These are phyloP conservation scores for Ranitomeya variabilis DNA, from an alignment of 2,113 vertebrate genomes.

Conservation along the genomic window DNA sequence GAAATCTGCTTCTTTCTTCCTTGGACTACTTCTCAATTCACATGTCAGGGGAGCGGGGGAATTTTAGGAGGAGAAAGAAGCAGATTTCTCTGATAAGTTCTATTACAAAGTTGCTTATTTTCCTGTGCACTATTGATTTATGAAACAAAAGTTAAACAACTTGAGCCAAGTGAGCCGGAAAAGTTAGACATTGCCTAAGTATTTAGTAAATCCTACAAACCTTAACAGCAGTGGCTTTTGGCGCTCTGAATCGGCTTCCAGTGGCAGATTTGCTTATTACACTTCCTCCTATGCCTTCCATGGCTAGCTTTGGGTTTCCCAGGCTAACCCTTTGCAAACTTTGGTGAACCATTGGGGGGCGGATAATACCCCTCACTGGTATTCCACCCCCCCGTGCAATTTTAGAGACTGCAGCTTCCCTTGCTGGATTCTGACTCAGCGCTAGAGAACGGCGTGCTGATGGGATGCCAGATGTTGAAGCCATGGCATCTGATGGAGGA, in stretches of 20 bases:
- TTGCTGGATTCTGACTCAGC: neutral
- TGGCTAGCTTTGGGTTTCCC: neutral
- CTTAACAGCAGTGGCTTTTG: constrained; percentile 2
- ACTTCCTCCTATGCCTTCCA: neutral
- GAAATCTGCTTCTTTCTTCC: too few relatives aligned
- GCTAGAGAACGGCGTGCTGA: neutral
- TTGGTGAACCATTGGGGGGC: neutral
- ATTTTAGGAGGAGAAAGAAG: too few relatives aligned
- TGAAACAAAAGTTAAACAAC: too few relatives aligned
- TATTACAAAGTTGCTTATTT: too few relatives aligned
- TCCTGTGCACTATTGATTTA: too few relatives aligned
- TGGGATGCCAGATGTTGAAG: neutral
- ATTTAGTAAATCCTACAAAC: neutral
- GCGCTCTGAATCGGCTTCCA: neutral
- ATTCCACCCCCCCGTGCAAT: constrained; percentile 12
- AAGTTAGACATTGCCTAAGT: too few relatives aligned
- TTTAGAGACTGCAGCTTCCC: neutral
- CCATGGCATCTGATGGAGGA: neutral
- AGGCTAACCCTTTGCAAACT: neutral
- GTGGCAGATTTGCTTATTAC: neutral
- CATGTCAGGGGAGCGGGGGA: too few relatives aligned
- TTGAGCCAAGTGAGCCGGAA: too few relatives aligned
- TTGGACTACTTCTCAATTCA: too few relatives aligned
- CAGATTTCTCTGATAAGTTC: too few relatives aligned
- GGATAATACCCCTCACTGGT: neutral